Evolutionary conservation across 2,888 invertebrate genomes (phyloP).

Genomic region (Ophion ventricosus): DNA sequence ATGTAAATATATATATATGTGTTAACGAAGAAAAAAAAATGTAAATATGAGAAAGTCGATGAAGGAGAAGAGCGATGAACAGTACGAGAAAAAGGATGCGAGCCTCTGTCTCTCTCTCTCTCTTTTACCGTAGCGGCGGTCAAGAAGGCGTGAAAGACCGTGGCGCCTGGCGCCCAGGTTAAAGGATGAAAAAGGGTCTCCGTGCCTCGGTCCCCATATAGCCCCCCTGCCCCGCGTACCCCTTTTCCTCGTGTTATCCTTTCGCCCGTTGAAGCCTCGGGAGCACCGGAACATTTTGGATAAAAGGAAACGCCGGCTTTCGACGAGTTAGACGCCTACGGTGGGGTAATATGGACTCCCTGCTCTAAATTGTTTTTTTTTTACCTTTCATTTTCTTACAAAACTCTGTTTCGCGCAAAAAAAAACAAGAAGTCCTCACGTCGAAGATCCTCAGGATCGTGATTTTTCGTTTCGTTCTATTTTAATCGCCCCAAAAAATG

Average conservation of each 20-base stretch:
- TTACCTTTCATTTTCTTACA: neutral
- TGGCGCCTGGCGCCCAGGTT: slow-evolving; percentile 78
- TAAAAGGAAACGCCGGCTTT: slow-evolving; percentile 56
- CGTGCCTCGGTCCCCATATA: slow-evolving; percentile 1
- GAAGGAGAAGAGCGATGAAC: slow-evolving; percentile 37
- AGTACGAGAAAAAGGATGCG: slow-evolving; percentile 49
- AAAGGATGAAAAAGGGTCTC: slow-evolving; percentile 60
- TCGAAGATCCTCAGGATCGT: too few species aligned
- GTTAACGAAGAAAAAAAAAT: slow-evolving; percentile 27
- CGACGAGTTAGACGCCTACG: slow-evolving; percentile 34
- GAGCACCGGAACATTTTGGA: slow-evolving; percentile 63
- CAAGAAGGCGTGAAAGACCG: slow-evolving; percentile 78
- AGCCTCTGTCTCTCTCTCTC: neutral
- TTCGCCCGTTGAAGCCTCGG: slow-evolving; percentile 35
- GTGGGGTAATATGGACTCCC: slow-evolving; percentile 32
- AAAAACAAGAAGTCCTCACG: too few species aligned
- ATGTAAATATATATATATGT: slow-evolving; percentile 5
- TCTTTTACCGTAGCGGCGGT: slow-evolving; percentile 41
- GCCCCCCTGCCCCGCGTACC: slow-evolving; percentile 12
- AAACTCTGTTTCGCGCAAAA: neutral
- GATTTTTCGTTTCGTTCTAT: too few species aligned
- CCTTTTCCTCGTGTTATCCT: slow-evolving; percentile 15
- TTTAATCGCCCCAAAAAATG: too few species aligned
- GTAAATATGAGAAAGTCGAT: slow-evolving; percentile 27
- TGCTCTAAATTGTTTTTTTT: neutral